Evolutionary conservation across 1,140 invertebrate species (phyloP), one percentile per base, ranked within the genome.

Genomic region (Plodia interpunctella): DNA sequence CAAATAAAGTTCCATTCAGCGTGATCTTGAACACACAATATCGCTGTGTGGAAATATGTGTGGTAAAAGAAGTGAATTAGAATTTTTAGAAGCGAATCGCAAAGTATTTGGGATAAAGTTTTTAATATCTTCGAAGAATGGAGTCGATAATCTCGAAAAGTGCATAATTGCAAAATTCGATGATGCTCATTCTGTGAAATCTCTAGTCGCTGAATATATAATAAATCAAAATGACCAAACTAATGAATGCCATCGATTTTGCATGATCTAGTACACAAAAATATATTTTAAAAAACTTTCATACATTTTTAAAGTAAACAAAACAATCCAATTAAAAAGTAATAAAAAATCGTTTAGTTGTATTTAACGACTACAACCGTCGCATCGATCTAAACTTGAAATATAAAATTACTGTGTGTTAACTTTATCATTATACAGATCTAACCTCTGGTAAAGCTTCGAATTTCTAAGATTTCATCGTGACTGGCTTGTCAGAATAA

Each of bases 401-500:
- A 44, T 15, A 44, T 15, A 44, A 44, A 15, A 44, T 44, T 15
- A 17, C 38, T 17, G 15, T 15, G 13, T 44, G 38, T 17, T 15
- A 44, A 44, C 19, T 53, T 21, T 53, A 53, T 25, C 21, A 53
- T 25, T n/a, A 25, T n/a, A 53, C 2, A 13, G 20, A 53, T 53
- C 51, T 53, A 20, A 53, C 51, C 51, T 53, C 51, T 13, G 17
- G 19, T 25, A 8, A 6, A 32, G 19, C 51, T 19, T 51, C 49
- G 19, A 53, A 53, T 25, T 53, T 53, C 51, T 11, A 5, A 51
- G 49, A 25, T 53, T 20, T 20, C 11, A 20, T 53, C 51, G 51
- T 53, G 51, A 53, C 20, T 53, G 19, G 10, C 5, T 25, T 53
- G 51, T 53, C 51, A 53, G 51, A 20, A 20, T 18, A 20, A 51